Conservation (phyloP, 1,140 invertebrate species). For the Pissodes strobi region DNA sequence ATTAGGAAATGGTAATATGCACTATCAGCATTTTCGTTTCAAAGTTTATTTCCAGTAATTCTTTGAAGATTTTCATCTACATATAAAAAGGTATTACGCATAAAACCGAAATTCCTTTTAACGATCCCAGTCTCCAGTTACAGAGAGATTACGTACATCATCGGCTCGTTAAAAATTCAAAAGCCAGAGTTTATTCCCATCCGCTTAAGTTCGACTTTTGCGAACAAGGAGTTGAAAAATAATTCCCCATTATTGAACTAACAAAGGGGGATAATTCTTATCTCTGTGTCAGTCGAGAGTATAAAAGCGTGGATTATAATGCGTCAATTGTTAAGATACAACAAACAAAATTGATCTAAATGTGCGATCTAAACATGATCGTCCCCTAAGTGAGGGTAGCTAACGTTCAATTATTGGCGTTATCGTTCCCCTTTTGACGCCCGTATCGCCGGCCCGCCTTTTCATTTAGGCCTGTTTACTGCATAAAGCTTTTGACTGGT, state of each 20-base stretch:
- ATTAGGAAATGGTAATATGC: too few species aligned
- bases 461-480: slow-evolving; percentile 45
- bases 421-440: slow-evolving; percentile 50
- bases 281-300: slow-evolving; percentile 45
- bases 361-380: slow-evolving; percentile 54
- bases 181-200: slow-evolving; percentile 2
- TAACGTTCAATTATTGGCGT: slow-evolving; percentile 52
- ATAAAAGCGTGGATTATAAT: slow-evolving; percentile 52
- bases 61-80: too few species aligned
- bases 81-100: too few species aligned
- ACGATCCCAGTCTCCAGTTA: background rate
- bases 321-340: slow-evolving; percentile 53
- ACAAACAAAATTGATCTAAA: slow-evolving; percentile 56
- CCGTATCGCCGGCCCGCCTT: slow-evolving; percentile 49
- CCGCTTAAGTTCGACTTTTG: slow-evolving; percentile 15
- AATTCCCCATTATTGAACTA: slow-evolving; percentile 40
- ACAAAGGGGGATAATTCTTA: slow-evolving; percentile 48
- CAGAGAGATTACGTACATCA: background rate
- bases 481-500: slow-evolving; percentile 21
- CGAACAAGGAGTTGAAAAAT: slow-evolving; percentile 36
- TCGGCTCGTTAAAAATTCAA: slow-evolving; percentile 17
- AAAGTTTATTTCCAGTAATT: too few species aligned
- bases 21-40: too few species aligned
- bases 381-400: slow-evolving; percentile 43
- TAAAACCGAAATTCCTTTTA: background rate